These are phyloP conservation scores for Eudorcas thomsonii DNA, from an alignment of 2,113 vertebrate species.

Conservation along the genomic window DNA sequence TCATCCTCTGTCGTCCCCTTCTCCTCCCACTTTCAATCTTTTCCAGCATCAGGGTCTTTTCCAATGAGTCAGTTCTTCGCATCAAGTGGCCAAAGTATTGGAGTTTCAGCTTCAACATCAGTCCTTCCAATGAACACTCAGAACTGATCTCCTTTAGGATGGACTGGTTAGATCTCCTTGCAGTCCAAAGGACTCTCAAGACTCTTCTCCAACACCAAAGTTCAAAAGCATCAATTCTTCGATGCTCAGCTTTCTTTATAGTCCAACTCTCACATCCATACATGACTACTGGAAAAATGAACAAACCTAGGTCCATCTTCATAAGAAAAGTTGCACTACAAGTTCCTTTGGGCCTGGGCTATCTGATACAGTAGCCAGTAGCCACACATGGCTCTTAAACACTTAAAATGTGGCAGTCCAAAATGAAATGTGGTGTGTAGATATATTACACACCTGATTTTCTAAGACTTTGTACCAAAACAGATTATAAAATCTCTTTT, in stretches of 20 bases:
- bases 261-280: not conserved
- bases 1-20: not conserved
- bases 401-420: not conserved
- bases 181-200: not conserved
- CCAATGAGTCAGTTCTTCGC: not conserved
- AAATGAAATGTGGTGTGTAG: not conserved
- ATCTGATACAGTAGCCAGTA: not conserved
- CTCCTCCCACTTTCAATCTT: not conserved
- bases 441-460: not conserved
- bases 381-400: not conserved
- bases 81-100: not conserved
- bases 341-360: not conserved
- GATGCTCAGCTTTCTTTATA: not conserved
- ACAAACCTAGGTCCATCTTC: not conserved
- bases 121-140: not conserved
- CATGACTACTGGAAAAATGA: not conserved
- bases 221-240: not conserved
- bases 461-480: not conserved
- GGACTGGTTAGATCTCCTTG: not conserved
- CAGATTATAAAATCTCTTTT: not conserved
- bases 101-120: not conserved
- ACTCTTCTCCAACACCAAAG: not conserved
- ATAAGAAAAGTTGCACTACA: not conserved
- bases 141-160: not conserved
- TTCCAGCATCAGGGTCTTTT: not conserved